Evolutionary conservation across 2,888 invertebrate species (phyloP), one percentile per base, ranked within the genome.

Genomic region (Ephialtes manifestator): DNA sequence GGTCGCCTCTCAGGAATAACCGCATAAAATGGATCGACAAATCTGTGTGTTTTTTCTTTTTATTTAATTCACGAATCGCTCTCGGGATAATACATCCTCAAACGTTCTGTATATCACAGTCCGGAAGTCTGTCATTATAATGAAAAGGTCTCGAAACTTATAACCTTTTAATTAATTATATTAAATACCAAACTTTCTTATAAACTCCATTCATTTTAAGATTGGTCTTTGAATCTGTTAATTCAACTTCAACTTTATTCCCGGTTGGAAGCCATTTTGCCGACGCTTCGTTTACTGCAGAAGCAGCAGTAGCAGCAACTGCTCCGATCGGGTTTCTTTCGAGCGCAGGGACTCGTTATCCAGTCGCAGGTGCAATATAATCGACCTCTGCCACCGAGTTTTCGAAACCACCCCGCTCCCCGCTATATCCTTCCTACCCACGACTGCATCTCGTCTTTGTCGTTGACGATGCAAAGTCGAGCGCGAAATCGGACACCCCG

Each of bases 401-500:
- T n/a, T 67, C 55, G 51, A 28, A 63, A 60, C 24, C 20, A 8
- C 3, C 18, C 68, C 3, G 13, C 43, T 5, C 31, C 31, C 5
- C 35, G 5, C 35, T 4, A 4, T 35, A 4, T 4, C 7, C 5
- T 35, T 7, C 7, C 35, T 35, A 35, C 7, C 35, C 7, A 4
- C 35, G 35, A 35, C 15, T 35, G 31, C 65, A 39, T n/a, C n/a
- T 68, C 53, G 77, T 74, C 77, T 77, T 70, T 77, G 39, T 74
- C 74, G 63, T 74, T 68, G 74, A 81, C 71, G 51, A 80, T 78
- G 84, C 77, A 63, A 84, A 74, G 67, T 74, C 70, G 68, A 77
- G 74, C 76, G 72, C 43, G 84, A 81, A 81, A 78, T 78, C 68
- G 74, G 81, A 84, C 74, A 78, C 84, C 68, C 39, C 74, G 28